Evolutionary conservation across 1,140 invertebrate genomes (phyloP), one percentile per base, ranked within the genome.

Genomic region (Epicauta chinensis): DNA sequence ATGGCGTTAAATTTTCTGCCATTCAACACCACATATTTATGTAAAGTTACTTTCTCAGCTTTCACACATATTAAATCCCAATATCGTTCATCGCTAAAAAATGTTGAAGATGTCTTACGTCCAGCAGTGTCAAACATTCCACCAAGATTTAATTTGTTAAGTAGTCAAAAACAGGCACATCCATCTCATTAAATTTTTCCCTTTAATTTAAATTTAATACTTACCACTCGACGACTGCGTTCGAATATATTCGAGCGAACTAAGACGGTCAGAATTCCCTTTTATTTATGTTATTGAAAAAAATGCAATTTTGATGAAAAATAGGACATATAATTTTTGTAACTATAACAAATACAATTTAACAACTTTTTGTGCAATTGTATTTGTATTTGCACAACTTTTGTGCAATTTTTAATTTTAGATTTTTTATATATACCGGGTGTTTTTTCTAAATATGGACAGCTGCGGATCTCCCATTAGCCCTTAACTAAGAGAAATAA

Each of bases 1-100:
- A 2, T 3, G 17, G 17, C 17, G 17, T 23, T 23, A 23, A 23
- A 58, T 51, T 35, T 50, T 50, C 47, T 59, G 34, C 53, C 49
- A 52, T 59, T 59, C 48, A 55, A 44, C 43, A 55, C 53, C 47
- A 59, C 53, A 55, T 59, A 59, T 51, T 56, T 59, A 59, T 52
- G 53, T 56, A 43, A 59, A 59, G 36, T 47, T 37, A 53, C 56
- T 53, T 59, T 53, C 44, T 59, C 53, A 52, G 46, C 49, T 56
- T 56, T 59, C 49, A 59, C 53, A 37, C 44, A 47, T 53, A 59
- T 56, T 56, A 59, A 59, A 55, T 51, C 56, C 53, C 40, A 59
- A 59, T 55, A 55, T 59, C 55, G 35, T 56, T 56, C 50, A 56
- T 34, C 47, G 48, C 56, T 59, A 47, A 55, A 55, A 23, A 23